A percentile compares a stretch with the other conserved stretches of the same genome.
Conservation (phyloP, 2,797 vertebrate species). For the Sebastes vulpes region DNA sequence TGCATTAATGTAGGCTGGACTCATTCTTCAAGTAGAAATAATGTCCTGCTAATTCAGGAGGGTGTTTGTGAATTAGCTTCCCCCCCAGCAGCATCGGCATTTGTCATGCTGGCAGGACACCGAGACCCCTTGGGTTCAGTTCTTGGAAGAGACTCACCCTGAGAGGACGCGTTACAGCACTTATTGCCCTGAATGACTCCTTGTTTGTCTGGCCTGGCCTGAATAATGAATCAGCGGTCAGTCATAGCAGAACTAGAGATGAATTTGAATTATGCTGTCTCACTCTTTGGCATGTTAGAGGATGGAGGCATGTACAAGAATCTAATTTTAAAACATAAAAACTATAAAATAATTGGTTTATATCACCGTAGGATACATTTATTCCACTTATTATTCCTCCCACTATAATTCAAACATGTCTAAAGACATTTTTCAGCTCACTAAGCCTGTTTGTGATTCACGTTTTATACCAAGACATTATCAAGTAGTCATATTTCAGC, state of each 20-base stretch:
- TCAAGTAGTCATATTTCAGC: conserved; percentile 19
- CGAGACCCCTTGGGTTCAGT: conserved; percentile 36
- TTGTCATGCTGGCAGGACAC: conserved; percentile 49
- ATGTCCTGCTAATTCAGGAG: conserved; percentile 29
- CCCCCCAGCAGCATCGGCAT: conserved; percentile 10
- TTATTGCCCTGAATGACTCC: conserved; percentile 38
- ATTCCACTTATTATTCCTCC: not conserved
- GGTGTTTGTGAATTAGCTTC: conserved; percentile 42
- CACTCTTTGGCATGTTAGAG: not conserved
- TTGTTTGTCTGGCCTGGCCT: conserved; percentile 22
- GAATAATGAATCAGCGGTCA: conserved; percentile 27
- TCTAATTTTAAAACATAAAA: not conserved
- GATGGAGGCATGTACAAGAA: not conserved
- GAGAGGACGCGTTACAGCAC: conserved; percentile 6
- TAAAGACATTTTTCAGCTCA: not conserved
- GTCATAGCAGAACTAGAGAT: not conserved
- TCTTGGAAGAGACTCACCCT: conserved; percentile 37
- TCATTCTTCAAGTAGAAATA: conserved; percentile 42
- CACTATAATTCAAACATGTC: not conserved
- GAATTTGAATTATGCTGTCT: not conserved
- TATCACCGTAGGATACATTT: not conserved
- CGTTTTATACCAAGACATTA: conserved; percentile 5
- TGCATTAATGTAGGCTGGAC: conserved; percentile 20
- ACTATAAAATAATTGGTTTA: not conserved
- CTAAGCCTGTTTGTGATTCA: conserved; percentile 9